Percentiles rank a stretch among this genome's conserved stretches.
phyloP scores from a whole-genome alignment of 2,888 invertebrate species.

The Lasioglossum zephyrum region DNA sequence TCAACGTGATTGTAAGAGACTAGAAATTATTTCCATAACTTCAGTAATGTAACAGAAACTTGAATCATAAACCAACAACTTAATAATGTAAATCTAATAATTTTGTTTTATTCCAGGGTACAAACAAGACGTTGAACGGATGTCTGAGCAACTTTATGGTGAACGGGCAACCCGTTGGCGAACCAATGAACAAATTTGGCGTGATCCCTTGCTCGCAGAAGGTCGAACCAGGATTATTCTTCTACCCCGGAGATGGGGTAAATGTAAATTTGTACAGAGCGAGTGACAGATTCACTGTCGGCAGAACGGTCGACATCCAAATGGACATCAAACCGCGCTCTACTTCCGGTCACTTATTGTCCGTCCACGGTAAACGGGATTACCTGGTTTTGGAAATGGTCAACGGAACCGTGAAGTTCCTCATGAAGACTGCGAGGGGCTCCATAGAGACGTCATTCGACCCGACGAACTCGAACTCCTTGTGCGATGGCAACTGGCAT shows the following conservation, averaged over 20 bases:
- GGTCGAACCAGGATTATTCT: constrained; percentile 93
- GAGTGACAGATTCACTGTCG: constrained; percentile 92
- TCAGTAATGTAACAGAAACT: too few species aligned
- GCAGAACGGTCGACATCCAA: constrained; percentile 90
- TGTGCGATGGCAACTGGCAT: constrained; percentile 99
- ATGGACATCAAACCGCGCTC: constrained; percentile 95
- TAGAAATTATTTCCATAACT: not conserved
- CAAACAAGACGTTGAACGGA: constrained; percentile 91
- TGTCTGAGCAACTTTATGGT: constrained; percentile 92
- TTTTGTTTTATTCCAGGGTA: constrained; percentile 81
- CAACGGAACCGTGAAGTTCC: constrained; percentile 93
- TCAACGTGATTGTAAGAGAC: constrained; percentile 73
- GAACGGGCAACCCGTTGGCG: constrained; percentile 88
- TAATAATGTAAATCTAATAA: too few species aligned
- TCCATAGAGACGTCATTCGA: constrained; percentile 89
- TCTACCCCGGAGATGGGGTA: constrained; percentile 90
- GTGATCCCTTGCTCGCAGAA: constrained; percentile 92
- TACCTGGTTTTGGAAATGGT: constrained; percentile 95
- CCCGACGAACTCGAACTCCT: constrained; percentile 87
- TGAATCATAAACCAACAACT: too few species aligned
- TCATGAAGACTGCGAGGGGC: constrained; percentile 93
- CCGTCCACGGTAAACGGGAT: constrained; percentile 93
- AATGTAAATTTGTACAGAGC: constrained; percentile 87
- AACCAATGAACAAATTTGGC: constrained; percentile 86
- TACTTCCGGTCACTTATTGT: constrained; percentile 93